A percentile compares a stretch with the other conserved stretches of the same genome.
These are phyloP conservation scores for Popillia japonica DNA, from an alignment of 1,140 invertebrate genomes.

Conservation along the genomic window DNA sequence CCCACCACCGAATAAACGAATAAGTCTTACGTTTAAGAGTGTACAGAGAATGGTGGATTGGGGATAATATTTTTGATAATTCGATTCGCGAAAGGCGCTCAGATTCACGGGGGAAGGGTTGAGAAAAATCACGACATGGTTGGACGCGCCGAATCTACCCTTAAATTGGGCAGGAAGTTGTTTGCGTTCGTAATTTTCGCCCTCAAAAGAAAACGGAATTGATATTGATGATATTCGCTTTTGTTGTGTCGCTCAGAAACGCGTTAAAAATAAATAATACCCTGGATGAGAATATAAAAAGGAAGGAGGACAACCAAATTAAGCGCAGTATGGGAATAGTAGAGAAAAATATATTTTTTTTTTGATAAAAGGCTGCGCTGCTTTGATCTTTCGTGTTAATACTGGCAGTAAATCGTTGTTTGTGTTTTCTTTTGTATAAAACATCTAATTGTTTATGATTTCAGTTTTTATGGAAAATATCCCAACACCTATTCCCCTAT, in stretches of 20 bases:
- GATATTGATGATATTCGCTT: constrained; percentile 29
- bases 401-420: constrained; percentile 7
- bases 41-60: not conserved
- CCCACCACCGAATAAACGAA: too few species aligned
- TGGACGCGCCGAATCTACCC: constrained; percentile 19
- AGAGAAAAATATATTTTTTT: too few species aligned
- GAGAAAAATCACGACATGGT: constrained; percentile 25
- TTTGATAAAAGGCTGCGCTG: not conserved
- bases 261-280: constrained; percentile 29
- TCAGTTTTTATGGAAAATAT: constrained; percentile 21
- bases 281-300: not conserved
- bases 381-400: constrained; percentile 21
- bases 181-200: constrained; percentile 25
- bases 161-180: constrained; percentile 28
- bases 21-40: not conserved
- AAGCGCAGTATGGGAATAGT: not conserved
- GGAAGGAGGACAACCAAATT: not conserved
- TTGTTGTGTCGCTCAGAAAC: not conserved
- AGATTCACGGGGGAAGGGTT: constrained; percentile 15
- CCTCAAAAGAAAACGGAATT: constrained; percentile 26
- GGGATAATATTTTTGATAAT: constrained; percentile 26
- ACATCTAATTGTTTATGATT: not conserved
- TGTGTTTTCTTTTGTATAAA: not conserved
- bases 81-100: not conserved
- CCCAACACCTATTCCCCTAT: not conserved